Evolutionary conservation across 2,113 vertebrate genomes (phyloP), one percentile per base, ranked within the genome.

Genomic region (Cnemophilus loriae): DNA sequence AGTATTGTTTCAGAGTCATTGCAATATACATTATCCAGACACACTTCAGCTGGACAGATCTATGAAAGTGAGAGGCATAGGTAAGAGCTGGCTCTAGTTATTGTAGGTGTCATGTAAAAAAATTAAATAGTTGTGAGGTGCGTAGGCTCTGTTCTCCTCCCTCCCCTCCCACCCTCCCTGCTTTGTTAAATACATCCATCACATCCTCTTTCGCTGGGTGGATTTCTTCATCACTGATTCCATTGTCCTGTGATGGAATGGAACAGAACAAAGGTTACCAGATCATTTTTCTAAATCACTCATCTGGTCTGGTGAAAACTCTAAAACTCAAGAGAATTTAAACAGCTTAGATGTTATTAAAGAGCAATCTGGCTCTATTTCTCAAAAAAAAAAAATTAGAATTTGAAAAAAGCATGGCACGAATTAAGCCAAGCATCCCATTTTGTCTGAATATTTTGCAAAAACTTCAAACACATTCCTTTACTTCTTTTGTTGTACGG

Each of bases 211-310:
- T 83, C 63, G n/a, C 75, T 55, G 28, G 33, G 47, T 49, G 74
- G 33, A 74, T 93, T 91, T 92, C 81, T 94, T 84, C 74, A 44
- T 86, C 95, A 91, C 55, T 47, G 41, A 78, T 69, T 75, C 83
- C 60, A 96, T 92, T 92, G 80, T 95, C 89, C 80, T 69, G 64
- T 35, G 69, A 85, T 47, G 59, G 73, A 93, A 89, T 3, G 15
- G 47, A 88, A 65, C 4, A 3, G 70, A 90, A 91, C 67, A 95
- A 95, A 91, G 76, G 47, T 91, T 91, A 93, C 65, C 30, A 39
- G n/a, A 88, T 71, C 16, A 24, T 70, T 89, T 94, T 82, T 67
- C 81, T 64, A 64, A 90, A 83, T 67, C 86, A 77, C 28, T 81
- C 57, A 60, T 44, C 49, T 68, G 11, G 24, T 44, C 52, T 74